Percentiles rank a stretch among this genome's conserved stretches.
Evolutionary conservation across 92 coral and sea anemone genomes (phyloP).

Genomic region (Palythoa grandiflora): DNA sequence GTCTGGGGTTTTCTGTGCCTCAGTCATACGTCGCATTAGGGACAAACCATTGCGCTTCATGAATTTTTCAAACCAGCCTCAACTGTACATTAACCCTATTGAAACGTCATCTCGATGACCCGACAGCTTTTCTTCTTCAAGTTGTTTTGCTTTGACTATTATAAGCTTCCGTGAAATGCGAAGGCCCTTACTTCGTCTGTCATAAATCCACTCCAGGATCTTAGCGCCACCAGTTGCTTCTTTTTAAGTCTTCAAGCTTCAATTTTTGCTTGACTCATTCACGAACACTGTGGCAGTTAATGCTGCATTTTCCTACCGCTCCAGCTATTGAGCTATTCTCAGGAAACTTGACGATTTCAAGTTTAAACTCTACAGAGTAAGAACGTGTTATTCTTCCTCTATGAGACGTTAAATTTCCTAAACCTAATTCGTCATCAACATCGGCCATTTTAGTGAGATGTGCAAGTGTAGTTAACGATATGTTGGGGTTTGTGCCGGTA

Average conservation of each 20-base stretch:
- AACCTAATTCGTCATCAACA: not conserved
- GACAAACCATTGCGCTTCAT: too few relatives aligned
- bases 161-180: conserved; percentile 52
- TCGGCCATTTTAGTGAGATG: too few relatives aligned
- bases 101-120: conserved; percentile 9
- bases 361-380: conserved; percentile 26
- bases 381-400: conserved; percentile 20
- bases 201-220: conserved; percentile 54
- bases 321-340: conserved; percentile 22
- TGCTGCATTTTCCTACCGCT: conserved; percentile 17
- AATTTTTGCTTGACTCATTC: conserved; percentile 51
- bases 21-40: too few relatives aligned
- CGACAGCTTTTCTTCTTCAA: conserved; percentile 48
- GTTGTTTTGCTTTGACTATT: conserved; percentile 49
- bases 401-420: not conserved
- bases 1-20: too few relatives aligned
- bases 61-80: too few relatives aligned
- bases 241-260: conserved; percentile 34
- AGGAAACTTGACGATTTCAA: conserved; percentile 15
- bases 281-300: conserved; percentile 42
- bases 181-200: conserved; percentile 57
- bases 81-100: too few relatives aligned
- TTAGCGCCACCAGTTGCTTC: conserved; percentile 40
- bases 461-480: too few relatives aligned
- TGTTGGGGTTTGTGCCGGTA: too few relatives aligned